Evolutionary conservation across 2,797 vertebrate species (phyloP), one percentile per base, ranked within the genome.

Genomic region (Lithobates pipiens): DNA sequence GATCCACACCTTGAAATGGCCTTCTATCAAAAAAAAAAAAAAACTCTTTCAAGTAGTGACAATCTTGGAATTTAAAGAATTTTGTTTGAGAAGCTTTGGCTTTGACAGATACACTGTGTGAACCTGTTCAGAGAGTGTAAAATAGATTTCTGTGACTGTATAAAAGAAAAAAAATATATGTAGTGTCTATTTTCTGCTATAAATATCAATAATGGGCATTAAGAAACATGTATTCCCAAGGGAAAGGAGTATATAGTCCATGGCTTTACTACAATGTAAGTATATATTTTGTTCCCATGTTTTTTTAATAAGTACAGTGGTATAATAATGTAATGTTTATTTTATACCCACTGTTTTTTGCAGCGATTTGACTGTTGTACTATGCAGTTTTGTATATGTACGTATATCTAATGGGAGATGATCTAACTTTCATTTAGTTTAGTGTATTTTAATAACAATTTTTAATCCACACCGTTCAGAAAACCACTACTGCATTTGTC

Each of bases 11-110:
- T 46, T 54, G 2, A 85, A 67, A 65, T 36, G 36, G 25, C 25
- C 23, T 32, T 67, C 10, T 32, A 71, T 27, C n/a, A 27, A 46
- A 36, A 50, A 80, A 23, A 29, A 34, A 36, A 57, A 80, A 25
- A 25, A 15, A 18, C 2, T 23, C 10, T 50, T 67, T 67, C 61
- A 83, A 76, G 72, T 75, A 69, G 65, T n/a, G 42, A 76, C 73
- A 76, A 50, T 34, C 18, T 16, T 25, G 57, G 73, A 75, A 76
- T 83, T 83, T 72, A 50, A 76, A 13, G 39, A 34, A 83, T 83
- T 44, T 76, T 65, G 18, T 75, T 44, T 50, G 39, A 34, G 71
- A 44, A 82, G 29, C 80, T 82, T 25, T 27, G 23, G 5, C 42
- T 36, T n/a, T 82, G 71, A 32, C 54, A n/a, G 72, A 10, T 83